Conservation (phyloP, 2,113 vertebrate species). For the Oreochromis aureus region DNA sequence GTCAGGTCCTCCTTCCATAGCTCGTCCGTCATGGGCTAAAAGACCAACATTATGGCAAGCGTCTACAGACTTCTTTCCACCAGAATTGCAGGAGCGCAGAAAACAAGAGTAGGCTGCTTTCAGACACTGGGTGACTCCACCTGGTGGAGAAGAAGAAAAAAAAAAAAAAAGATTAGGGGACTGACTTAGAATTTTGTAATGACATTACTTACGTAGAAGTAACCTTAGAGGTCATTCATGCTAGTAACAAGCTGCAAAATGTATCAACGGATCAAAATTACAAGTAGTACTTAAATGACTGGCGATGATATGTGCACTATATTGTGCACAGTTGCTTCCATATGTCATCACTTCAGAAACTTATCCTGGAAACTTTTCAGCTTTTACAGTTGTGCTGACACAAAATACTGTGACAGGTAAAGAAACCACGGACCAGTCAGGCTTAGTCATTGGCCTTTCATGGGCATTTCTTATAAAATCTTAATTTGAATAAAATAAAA, state of each 20-base stretch:
- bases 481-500: not conserved
- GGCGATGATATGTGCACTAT: not conserved
- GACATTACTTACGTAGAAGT: not conserved
- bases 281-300: not conserved
- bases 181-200: not conserved
- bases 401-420: not conserved
- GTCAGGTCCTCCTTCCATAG: constrained; percentile 69
- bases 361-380: not conserved
- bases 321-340: not conserved
- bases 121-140: constrained; percentile 80
- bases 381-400: not conserved
- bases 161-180: not conserved
- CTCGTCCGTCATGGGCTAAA: constrained; percentile 80
- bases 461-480: not conserved
- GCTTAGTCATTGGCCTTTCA: not conserved
- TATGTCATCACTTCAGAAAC: not conserved
- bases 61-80: constrained; percentile 83
- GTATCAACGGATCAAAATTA: not conserved
- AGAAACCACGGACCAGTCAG: not conserved
- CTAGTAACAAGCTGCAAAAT: not conserved
- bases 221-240: not conserved
- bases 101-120: constrained; percentile 86
- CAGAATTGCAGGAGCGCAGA: constrained; percentile 78
- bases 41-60: constrained; percentile 87
- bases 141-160: constrained; percentile 51